Base-by-base conservation (phyloP, 92 coral and sea anemone genomes). In the Virgularia gustaviana region DNA sequence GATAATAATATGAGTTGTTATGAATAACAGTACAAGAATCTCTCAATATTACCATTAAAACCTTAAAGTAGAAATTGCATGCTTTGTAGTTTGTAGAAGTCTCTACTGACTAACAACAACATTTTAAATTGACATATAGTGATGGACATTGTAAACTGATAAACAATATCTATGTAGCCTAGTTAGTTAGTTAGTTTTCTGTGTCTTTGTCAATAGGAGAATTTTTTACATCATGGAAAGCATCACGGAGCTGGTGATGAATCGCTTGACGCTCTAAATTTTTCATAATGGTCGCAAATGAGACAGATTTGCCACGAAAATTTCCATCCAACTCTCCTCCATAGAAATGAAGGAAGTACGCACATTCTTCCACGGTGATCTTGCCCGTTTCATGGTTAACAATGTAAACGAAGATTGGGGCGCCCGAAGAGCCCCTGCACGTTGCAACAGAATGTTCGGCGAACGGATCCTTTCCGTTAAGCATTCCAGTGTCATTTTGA, bases 401-500 rank as follows among this genome's bases (percentile, higher is more conserved):
- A 47, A 76, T 42, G 32, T 34, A 76, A 16, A 31, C 25, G 52
- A 76, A 76, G 16, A 76, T 76, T 35, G 81, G 76, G 20, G 81
- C 81, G 11, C 81, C 76, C 6, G 76, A 76, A 42, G 81, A 76
- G 18, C 81, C 81, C 27, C 3, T 34, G 53, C 81, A 76, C 49
- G 81, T 76, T 5, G 76, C 52, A 44, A 76, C 55, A 16, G 81
- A 76, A 42, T 76, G 81, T 49, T 64, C 62, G 29, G 53, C 42
- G 28, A 76, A 76, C 36, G 81, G 81, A 15, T 76, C 81, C 65
- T 76, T 76, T 8, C 76, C 81, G 2, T 16, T 29, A 13, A 76
- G 56, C 76, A 76, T 76, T 32, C 76, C 81, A 9, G 49, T 78
- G 78, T 78, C 83, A 57, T 78, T 78, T 35, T 78, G 78, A 57